These are phyloP conservation scores for Xyrichtys novacula DNA, from an alignment of 2,797 vertebrate genomes.

Conservation along the genomic window DNA sequence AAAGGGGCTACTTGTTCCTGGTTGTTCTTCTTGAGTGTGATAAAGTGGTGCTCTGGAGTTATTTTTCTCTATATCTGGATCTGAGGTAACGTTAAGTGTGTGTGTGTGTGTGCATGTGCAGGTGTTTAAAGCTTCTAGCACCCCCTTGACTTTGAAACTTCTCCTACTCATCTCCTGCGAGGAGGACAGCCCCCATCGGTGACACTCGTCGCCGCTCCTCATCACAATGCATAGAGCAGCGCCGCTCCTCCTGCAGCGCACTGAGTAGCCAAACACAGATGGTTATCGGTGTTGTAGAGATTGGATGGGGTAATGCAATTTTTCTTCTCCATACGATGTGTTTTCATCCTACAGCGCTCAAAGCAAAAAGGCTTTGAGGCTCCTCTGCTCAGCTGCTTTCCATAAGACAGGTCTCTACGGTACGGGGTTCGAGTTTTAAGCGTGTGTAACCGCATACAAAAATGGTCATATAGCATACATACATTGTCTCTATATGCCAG, in stretches of 20 bases:
- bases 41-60: conserved; percentile 17
- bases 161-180: conserved; percentile 44
- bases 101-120: conserved; percentile 10
- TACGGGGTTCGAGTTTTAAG: conserved; percentile 9
- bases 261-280: conserved; percentile 71
- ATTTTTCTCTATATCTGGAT: conserved; percentile 6
- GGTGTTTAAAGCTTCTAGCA: conserved; percentile 41
- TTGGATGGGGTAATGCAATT: conserved; percentile 61
- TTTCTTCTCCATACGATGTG: conserved; percentile 37
- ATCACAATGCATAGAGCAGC: conserved; percentile 66
- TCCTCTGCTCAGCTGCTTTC: conserved; percentile 30
- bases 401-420: conserved; percentile 15
- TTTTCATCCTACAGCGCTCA: conserved; percentile 49
- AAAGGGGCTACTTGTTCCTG: not conserved
- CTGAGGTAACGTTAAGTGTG: conserved; percentile 9
- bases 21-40: conserved; percentile 24
- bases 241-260: conserved; percentile 50
- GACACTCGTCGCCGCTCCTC: conserved; percentile 53
- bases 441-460: conserved; percentile 15
- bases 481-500: conserved; percentile 6
- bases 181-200: conserved; percentile 51
- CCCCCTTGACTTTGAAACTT: conserved; percentile 78
- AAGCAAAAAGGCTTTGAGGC: conserved; percentile 26
- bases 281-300: conserved; percentile 70
- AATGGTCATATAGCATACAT: conserved; percentile 3